Evolutionary conservation across 2,797 vertebrate species (phyloP), one percentile per base, ranked within the genome.

Genomic region (Rhabdophis nuchalis): DNA sequence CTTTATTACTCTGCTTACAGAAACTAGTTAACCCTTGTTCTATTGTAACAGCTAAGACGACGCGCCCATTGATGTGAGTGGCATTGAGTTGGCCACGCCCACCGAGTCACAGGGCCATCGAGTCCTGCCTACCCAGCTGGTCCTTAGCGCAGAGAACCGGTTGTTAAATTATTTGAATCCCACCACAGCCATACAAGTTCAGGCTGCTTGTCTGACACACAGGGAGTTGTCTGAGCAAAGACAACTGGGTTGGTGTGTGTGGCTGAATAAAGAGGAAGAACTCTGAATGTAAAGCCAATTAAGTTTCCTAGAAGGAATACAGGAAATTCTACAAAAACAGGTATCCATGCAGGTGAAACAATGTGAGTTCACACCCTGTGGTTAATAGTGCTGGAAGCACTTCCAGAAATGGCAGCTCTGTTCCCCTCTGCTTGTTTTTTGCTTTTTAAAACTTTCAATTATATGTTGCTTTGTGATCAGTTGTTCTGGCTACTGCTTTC

Each of bases 161-260:
- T 50, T 50, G 46, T 50, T 50, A 50, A 50, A 50, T 50, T 50
- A 50, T 50, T 50, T 50, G 46, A 50, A 50, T 50, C 46, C 46
- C 46, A 50, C 46, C 46, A 50, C 46, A 86, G 18, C 54, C 56
- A 88, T 3, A 4, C 36, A 87, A 72, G 87, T 92, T 93, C 32
- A 87, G 89, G 77, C 89, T 91, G 86, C 82, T 87, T 93, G 92
- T 92, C n/a, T 93, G 93, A 0, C 32, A 92, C 94, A 90, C 60
- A 41, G 92, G 91, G 94, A 93, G 91, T 91, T 94, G 85, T 91
- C 90, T 56, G 92, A 77, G 87, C 9, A 95, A 93, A 86, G 60
- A 91, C 20, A 92, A 89, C 92, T 91, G 85, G 52, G 77, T 88
- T 93, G 85, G 92, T 32, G 85, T n/a, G 54, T 57, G 50, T n/a